phyloP scores from a whole-genome alignment of 2,797 vertebrate species.

The Odontamblyopus rebecca region DNA sequence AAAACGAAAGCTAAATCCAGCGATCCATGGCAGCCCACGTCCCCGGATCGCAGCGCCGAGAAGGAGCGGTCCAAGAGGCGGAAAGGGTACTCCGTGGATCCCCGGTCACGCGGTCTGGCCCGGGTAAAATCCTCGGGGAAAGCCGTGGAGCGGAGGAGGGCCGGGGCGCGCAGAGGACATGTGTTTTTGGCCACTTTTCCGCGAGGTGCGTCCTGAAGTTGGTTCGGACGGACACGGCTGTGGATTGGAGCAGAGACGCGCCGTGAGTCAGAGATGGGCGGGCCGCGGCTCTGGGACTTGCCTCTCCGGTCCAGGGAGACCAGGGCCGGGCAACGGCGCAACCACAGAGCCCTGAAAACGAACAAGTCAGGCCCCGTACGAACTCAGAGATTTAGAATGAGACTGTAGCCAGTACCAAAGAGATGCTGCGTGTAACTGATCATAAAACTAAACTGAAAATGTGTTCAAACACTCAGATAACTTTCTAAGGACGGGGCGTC shows the following conservation, averaged over 20 bases:
- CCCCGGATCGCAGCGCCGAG: conserved; percentile 25
- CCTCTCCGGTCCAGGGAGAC: conserved; percentile 17
- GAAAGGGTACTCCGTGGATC: conserved; percentile 14
- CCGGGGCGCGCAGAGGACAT: conserved; percentile 12
- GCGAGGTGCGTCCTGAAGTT: conserved; percentile 57
- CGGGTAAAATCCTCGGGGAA: neutral
- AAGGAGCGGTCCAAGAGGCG: conserved; percentile 34
- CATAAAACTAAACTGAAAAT: no score
- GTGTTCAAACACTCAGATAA: no score
- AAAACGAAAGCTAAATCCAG: conserved; percentile 30
- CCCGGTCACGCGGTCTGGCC: conserved; percentile 8
- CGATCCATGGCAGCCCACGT: conserved; percentile 46
- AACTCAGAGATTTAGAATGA: no score
- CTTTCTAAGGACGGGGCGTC: no score
- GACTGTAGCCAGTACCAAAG: no score
- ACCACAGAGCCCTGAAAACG: no score
- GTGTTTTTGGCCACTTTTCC: conserved; percentile 58
- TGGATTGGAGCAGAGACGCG: conserved; percentile 73
- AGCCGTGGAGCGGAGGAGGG: neutral
- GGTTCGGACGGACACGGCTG: conserved; percentile 39
- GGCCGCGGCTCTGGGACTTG: conserved; percentile 29
- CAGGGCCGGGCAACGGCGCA: no score
- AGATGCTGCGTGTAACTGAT: no score
- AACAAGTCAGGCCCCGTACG: no score
- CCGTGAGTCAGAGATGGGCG: conserved; percentile 49